These are phyloP conservation scores for Acropternis orthonyx DNA, from an alignment of 2,797 vertebrate genomes.

Conservation along the genomic window DNA sequence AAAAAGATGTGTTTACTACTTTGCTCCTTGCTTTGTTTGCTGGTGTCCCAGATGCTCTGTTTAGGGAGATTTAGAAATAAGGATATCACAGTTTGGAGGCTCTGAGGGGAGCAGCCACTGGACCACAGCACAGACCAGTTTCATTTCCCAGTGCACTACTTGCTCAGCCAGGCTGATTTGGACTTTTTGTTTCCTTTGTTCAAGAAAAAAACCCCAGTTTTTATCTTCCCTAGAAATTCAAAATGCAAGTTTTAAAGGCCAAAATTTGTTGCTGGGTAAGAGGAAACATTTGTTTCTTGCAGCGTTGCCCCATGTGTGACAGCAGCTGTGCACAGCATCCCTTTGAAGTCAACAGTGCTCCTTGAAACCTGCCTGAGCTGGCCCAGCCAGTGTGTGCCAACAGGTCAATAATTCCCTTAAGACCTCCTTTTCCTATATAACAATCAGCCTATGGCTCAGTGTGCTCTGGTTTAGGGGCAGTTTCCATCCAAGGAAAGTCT, in stretches of 20 bases:
- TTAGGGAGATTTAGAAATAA: conserved; percentile 71
- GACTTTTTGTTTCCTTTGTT: neutral
- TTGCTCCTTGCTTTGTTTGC: conserved; percentile 75
- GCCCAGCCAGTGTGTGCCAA: neutral
- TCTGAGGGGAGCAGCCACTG: neutral
- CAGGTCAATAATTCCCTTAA: neutral
- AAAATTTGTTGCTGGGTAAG: neutral
- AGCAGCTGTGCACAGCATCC: neutral
- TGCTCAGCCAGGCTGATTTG: neutral
- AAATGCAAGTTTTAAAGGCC: neutral
- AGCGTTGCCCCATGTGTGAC: neutral
- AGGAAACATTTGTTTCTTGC: neutral
- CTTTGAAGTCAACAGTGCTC: neutral
- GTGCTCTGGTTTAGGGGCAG: neutral
- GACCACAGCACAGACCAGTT: neutral
- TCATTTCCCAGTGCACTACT: neutral
- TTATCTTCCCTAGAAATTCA: neutral
- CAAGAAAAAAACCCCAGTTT: neutral
- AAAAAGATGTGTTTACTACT: conserved; percentile 77
- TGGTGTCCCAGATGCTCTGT: conserved; percentile 74
- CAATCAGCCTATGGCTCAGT: rapidly evolving
- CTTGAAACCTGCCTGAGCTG: neutral
- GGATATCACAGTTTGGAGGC: conserved; percentile 53
- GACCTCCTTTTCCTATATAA: neutral
- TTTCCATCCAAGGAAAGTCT: neutral